Conservation (phyloP, 2,888 invertebrate genomes). For the Neocrepidodera transversa region DNA sequence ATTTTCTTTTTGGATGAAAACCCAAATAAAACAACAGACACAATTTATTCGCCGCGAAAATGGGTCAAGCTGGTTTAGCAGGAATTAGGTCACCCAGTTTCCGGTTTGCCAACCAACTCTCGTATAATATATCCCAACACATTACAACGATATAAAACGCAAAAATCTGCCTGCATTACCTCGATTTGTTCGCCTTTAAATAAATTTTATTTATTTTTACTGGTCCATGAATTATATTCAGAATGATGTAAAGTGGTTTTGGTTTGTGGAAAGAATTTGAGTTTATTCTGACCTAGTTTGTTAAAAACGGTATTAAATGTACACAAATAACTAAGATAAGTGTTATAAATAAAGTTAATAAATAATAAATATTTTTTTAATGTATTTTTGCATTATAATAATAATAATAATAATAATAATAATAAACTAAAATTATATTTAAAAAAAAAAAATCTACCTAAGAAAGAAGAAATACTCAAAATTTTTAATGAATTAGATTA, state of each 20-base stretch:
- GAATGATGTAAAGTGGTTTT: background rate
- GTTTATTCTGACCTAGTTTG: background rate
- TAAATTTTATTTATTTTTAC: constrained; percentile 14
- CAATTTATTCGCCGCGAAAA: constrained; percentile 23
- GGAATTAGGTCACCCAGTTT: constrained; percentile 34
- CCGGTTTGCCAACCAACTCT: constrained; percentile 19
- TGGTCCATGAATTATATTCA: background rate
- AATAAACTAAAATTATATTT: no score
- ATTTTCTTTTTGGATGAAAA: background rate
- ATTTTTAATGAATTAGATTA: no score
- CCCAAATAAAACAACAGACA: constrained; percentile 12
- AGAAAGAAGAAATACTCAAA: no score
- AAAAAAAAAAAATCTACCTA: no score
- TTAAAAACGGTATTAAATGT: no score
- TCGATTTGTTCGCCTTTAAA: constrained; percentile 9
- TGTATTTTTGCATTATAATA: no score
- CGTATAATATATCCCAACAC: constrained; percentile 6
- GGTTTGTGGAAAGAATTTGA: background rate
- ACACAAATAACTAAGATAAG: no score
- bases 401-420: no score
- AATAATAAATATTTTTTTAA: no score
- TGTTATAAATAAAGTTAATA: no score
- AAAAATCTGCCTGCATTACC: constrained; percentile 3
- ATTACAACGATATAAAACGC: constrained; percentile 8
- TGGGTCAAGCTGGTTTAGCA: constrained; percentile 25